phyloP scores from a whole-genome alignment of 2,797 vertebrate genomes.

The Poeciliopsis infans region DNA sequence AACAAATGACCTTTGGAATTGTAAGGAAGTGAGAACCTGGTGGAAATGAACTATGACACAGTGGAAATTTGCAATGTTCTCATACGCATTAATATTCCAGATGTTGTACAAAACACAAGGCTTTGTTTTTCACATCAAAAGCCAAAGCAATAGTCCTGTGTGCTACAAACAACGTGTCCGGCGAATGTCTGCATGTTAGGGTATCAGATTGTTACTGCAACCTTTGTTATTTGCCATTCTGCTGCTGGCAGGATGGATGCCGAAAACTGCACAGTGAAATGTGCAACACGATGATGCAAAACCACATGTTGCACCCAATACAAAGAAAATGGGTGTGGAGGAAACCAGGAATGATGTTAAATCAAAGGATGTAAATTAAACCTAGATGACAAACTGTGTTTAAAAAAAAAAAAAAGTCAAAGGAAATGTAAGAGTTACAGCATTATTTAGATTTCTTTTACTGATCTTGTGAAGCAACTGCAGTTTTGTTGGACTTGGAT shows the following conservation, averaged over 20 bases:
- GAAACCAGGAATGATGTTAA: not conserved
- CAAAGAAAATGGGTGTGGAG: constrained; percentile 5
- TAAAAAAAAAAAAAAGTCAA: not conserved
- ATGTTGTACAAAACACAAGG: not conserved
- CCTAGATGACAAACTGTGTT: not conserved
- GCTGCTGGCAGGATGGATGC: not conserved
- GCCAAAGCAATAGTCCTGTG: not conserved
- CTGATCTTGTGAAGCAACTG: not conserved
- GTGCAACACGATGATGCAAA: not conserved
- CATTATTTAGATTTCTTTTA: not conserved
- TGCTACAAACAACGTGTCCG: not conserved
- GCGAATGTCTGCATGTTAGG: not conserved
- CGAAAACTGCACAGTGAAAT: not conserved
- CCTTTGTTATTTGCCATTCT: not conserved
- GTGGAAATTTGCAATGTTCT: not conserved
- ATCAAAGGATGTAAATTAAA: not conserved
- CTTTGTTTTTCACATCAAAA: not conserved
- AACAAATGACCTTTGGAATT: not conserved
- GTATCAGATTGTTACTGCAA: not conserved
- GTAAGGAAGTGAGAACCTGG: not conserved
- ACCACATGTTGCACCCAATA: not conserved
- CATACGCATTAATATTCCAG: not conserved
- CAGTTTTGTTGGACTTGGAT: not conserved
- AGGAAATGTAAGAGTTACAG: not conserved
- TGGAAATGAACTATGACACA: not conserved